Percentiles rank a stretch among this genome's conserved stretches.
These are phyloP conservation scores for Rotaria magnacalcarata DNA, from an alignment of 2,888 invertebrate genomes.

Conservation along the genomic window DNA sequence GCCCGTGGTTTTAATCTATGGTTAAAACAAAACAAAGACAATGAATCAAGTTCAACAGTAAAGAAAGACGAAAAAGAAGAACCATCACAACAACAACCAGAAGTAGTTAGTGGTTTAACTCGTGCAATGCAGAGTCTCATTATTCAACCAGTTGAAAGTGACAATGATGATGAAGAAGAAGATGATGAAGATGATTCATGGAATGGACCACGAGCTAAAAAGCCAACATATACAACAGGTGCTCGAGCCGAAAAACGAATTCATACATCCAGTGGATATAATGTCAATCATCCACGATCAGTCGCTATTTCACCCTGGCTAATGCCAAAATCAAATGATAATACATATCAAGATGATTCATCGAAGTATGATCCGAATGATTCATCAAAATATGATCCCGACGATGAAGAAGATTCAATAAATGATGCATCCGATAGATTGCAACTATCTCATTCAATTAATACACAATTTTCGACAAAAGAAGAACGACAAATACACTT, in stretches of 20 bases:
- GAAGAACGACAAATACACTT: slow-evolving; percentile 18
- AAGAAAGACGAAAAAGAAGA: background rate
- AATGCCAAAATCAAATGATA: background rate
- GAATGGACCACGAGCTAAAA: background rate
- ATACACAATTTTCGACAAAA: background rate
- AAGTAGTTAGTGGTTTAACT: background rate
- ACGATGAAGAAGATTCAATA: background rate
- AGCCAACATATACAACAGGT: background rate
- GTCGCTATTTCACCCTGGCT: background rate
- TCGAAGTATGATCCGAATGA: background rate
- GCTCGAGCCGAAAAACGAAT: background rate
- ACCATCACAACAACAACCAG: background rate
- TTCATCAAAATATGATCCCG: background rate
- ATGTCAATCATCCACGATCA: slow-evolving; percentile 14
- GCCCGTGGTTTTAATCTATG: background rate
- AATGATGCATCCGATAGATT: background rate
- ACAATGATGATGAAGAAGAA: background rate
- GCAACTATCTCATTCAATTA: background rate
- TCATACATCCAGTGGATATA: background rate
- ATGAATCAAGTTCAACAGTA: background rate
- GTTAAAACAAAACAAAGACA: background rate
- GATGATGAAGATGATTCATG: background rate
- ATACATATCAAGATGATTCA: background rate
- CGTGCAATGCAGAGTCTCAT: slow-evolving; percentile 9
- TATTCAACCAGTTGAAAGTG: background rate